Percentiles rank a stretch among this genome's conserved stretches.
Conservation (phyloP, 2,113 vertebrate species). For the Notarius quadriscutis region DNA sequence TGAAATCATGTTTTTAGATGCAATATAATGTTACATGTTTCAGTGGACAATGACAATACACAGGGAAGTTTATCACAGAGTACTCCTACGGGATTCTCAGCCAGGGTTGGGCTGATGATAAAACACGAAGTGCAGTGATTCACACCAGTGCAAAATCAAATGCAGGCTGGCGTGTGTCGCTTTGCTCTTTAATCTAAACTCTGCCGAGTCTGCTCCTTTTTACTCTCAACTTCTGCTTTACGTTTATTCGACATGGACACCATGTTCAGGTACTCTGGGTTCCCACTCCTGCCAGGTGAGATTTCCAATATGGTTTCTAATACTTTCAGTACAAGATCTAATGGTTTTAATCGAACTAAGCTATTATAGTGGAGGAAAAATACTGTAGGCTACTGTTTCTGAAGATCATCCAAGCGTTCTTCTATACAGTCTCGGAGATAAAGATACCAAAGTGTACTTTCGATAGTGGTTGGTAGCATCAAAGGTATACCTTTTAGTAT, state of each 20-base stretch:
- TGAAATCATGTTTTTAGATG: too few species aligned
- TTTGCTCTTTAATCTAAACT: background rate
- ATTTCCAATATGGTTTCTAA: slow-evolving; percentile 5
- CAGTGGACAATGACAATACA: too few species aligned
- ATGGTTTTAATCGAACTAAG: background rate
- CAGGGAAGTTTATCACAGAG: too few species aligned
- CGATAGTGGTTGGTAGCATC: background rate
- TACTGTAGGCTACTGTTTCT: background rate
- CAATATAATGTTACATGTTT: too few species aligned
- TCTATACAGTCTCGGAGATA: background rate
- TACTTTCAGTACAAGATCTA: background rate
- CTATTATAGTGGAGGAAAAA: background rate
- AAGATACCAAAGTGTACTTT: too few species aligned
- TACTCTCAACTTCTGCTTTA: slow-evolving; percentile 1
- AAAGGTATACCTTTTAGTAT: background rate
- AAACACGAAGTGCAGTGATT: background rate
- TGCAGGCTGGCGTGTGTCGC: background rate
- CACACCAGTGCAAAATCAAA: background rate
- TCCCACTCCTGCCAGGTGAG: slow-evolving; percentile 76
- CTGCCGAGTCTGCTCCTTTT: background rate
- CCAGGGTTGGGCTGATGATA: background rate
- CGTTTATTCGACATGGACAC: slow-evolving; percentile 62
- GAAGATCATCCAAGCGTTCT: background rate
- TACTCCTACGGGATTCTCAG: background rate
- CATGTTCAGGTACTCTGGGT: slow-evolving; percentile 70